Conservation (phyloP, 2,113 vertebrate species). For the Pyxicephalus adspersus region DNA sequence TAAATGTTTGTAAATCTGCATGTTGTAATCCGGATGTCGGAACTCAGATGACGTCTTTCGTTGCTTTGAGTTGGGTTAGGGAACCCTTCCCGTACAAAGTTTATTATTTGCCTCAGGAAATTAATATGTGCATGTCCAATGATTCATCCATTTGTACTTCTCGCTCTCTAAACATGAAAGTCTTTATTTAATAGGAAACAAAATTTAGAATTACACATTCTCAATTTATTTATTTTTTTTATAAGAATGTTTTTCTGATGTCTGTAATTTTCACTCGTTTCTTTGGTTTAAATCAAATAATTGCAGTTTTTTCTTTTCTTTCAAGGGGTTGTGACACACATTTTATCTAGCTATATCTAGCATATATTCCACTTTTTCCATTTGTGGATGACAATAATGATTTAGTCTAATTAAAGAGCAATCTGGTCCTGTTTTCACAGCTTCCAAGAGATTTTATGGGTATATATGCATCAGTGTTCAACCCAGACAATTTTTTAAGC, state of each 20-base stretch:
- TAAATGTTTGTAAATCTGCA: not conserved
- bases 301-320: no score
- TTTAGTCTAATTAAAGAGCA: no score
- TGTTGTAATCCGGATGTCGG: not conserved
- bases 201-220: slow-evolving; percentile 22
- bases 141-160: slow-evolving; percentile 24
- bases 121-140: slow-evolving; percentile 13
- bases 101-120: slow-evolving; percentile 34
- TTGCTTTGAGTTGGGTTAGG: not conserved
- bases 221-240: not conserved
- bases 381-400: no score
- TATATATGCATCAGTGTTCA: no score
- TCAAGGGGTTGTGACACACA: no score
- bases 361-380: no score
- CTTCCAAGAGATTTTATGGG: no score
- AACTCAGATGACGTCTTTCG: slow-evolving; percentile 12
- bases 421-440: no score
- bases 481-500: no score
- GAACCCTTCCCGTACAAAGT: not conserved
- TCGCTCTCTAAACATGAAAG: not conserved
- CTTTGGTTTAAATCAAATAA: no score
- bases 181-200: slow-evolving; percentile 2
- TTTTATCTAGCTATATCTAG: no score
- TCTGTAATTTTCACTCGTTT: no score
- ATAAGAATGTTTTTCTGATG: not conserved